A percentile compares a stretch with the other conserved stretches of the same genome.
These are phyloP conservation scores for Acleris holmiana DNA, from an alignment of 2,888 invertebrate genomes.

Conservation along the genomic window DNA sequence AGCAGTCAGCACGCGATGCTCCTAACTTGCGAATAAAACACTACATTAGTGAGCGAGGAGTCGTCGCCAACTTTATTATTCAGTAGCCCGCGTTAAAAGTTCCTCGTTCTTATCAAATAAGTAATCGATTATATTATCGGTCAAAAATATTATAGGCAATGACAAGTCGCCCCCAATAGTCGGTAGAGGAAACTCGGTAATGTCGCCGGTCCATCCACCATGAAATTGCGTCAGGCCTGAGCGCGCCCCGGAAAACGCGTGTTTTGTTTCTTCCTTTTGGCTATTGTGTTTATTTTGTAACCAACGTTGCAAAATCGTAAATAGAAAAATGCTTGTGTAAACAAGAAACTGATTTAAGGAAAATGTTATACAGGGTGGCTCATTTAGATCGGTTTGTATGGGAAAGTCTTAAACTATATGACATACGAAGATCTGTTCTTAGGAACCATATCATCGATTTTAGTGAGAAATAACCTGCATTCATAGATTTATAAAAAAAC, in stretches of 20 bases:
- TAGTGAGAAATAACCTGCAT: no score
- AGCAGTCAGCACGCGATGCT: no score
- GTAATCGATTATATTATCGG: conserved; percentile 11
- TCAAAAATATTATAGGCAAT: conserved; percentile 5
- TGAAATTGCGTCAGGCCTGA: conserved; percentile 68
- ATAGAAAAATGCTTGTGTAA: conserved; percentile 7
- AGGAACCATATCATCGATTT: no score
- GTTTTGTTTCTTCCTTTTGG: conserved; percentile 58
- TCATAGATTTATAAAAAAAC: no score
- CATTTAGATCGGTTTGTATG: no score
- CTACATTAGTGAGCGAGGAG: no score
- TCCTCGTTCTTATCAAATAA: background rate
- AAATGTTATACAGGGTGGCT: no score
- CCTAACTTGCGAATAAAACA: no score
- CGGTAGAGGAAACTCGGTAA: conserved; percentile 52
- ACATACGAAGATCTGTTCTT: no score
- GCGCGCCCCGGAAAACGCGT: conserved; percentile 57
- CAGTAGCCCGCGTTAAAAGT: background rate
- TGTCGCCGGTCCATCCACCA: conserved; percentile 63
- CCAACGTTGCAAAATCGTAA: conserved; percentile 27
- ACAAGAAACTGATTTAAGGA: background rate
- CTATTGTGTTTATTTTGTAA: conserved; percentile 57
- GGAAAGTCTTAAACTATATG: no score
- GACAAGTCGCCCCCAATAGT: conserved; percentile 31
- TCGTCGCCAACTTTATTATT: background rate